Evolutionary conservation across 2,888 invertebrate genomes (phyloP), one percentile per base, ranked within the genome.

Genomic region (Chromoteleia sp.): DNA sequence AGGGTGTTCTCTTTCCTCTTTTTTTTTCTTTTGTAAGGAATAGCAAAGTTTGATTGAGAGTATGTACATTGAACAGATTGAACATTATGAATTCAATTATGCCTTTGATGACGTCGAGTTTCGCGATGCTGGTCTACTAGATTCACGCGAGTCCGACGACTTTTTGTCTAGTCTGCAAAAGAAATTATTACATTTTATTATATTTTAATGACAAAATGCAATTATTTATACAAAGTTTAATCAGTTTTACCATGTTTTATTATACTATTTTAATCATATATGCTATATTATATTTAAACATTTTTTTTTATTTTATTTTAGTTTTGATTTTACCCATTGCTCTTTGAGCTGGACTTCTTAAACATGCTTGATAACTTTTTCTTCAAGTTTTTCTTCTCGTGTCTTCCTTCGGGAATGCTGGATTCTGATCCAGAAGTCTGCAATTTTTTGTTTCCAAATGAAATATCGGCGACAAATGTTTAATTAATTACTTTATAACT

Each of bases 301-400:
- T 39, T 4, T 2, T 2, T 25, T 25, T 4, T 39, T 68, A 59
- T 45, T n/a, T 5, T 45, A 21, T 29, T 19, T 45, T 59, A 30
- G 50, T 21, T n/a, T n/a, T 4, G 8, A 54, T 25, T 84, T 87
- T 87, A 88, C 86, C 88, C 86, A 68, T 89, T 89, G 84, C 88
- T 89, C 82, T 88, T 88, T 5, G 90, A 89, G 78, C 89, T 94
- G 93, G 81, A 81, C 85, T 96, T 94, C 89, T 95, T 96, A 88
- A 97, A 97, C 93, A 97, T 97, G 83, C 95, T 97, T 0, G 96
- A 95, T 45, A 97, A 92, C 80, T 96, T 94, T 70, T 96, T 96
- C 87, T 96, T 95, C 84, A 97, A 92, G 92, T 97, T 96, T 87
- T 94, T 95, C 92, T 95, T 96, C 73, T 91, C 91, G 52, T 84